Evolutionary conservation across 35 echinoderm and acorn worm genomes (phyloP), one percentile per base, ranked within the genome.

Genomic region (Strongylocentrotus purpuratus): DNA sequence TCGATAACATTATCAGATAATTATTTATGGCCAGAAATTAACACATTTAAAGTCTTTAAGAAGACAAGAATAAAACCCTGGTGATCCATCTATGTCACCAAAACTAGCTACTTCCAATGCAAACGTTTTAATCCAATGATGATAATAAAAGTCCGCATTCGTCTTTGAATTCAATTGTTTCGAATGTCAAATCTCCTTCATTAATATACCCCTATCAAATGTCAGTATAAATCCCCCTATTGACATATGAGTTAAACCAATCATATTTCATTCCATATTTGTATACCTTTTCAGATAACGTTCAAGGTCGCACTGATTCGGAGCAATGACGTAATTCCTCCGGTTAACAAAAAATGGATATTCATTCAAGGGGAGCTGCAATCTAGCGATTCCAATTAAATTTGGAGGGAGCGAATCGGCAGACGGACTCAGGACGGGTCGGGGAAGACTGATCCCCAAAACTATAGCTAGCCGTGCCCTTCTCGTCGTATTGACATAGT

Each of bases 221-320:
- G 65, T 78, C 20, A 28, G 22, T 78, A 28, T 78, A 28, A 78
- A 78, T 78, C 20, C 65, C 50, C 28, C 65, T 78, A 28, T 22
- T 78, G 65, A 78, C 65, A n/a, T 78, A 28, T n/a, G 22, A 78
- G 28, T 78, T n/a, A 78, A 78, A 7, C 65, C 65, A 78, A n/a
- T 78, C 22, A 78, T 78, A 78, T 78, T 78, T n/a, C 22, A 78
- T 78, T 78, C 65, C 65, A 78, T 78, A 78, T 78, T 78, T 78
- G 28, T 78, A 22, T 78, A n/a, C 65, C 65, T 78, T 78, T 78
- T 28, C 65, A 78, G 65, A 78, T 78, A 28, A 78, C 65, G 25
- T 78, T 78, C 65, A 28, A 78, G 65, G 65, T 18, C 65, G 65
- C 65, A 78, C 65, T n/a, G 65, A 22, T 28, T 78, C 22, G 65